A percentile compares a stretch with the other conserved stretches of the same genome.
phyloP scores from a whole-genome alignment of 2,113 vertebrate species.

The Saimiri boliviensis region DNA sequence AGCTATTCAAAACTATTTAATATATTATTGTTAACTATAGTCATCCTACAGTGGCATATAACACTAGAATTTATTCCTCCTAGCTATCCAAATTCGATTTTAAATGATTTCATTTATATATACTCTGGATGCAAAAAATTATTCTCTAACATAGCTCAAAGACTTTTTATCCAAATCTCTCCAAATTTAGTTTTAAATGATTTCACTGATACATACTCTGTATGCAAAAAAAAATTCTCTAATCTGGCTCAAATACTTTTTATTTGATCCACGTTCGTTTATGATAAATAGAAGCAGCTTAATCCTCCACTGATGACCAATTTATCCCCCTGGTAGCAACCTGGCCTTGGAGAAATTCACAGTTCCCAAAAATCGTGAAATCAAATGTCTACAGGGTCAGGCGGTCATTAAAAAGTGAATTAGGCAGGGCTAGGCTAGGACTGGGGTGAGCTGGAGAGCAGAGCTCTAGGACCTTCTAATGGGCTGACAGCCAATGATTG shows the following conservation, averaged over 20 bases:
- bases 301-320: not conserved
- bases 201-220: not conserved
- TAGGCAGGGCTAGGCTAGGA: not conserved
- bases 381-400: not conserved
- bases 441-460: not conserved
- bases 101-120: not conserved
- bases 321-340: not conserved
- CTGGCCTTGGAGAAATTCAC: not conserved
- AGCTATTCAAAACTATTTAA: not conserved
- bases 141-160: not conserved
- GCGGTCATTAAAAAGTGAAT: not conserved
- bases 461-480: not conserved
- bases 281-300: not conserved
- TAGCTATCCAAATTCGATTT: not conserved
- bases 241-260: not conserved
- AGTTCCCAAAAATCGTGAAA: not conserved
- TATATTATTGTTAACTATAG: not conserved
- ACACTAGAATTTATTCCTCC: not conserved
- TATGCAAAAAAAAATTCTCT: not conserved
- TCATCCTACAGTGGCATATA: not conserved
- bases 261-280: not conserved
- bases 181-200: not conserved
- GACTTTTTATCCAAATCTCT: not conserved
- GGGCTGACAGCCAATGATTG: accelerated
- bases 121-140: not conserved